Evolutionary conservation across 2,113 vertebrate genomes (phyloP), one percentile per base, ranked within the genome.

Genomic region (Amazona guildingii): DNA sequence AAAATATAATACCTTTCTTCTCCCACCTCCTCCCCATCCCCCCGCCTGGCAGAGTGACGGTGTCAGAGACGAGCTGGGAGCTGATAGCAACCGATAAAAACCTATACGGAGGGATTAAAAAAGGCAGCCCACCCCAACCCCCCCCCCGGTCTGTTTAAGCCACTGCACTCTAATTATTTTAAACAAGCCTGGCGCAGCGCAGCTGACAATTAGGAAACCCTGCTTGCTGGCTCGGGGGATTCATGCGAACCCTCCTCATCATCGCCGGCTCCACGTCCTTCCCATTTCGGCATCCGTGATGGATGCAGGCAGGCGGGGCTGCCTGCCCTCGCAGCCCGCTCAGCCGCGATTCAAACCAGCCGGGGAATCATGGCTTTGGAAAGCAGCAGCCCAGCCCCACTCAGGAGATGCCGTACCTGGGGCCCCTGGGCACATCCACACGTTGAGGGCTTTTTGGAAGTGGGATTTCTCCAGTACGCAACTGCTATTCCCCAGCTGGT

Each of bases 131-230:
- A 17, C 29, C 49, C 54, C 33, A 29, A 17, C 51, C 67, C 37
- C 64, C 66, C 68, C 64, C 6, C 37, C n/a, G 29, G 77, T 93
- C 94, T 96, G 95, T 97, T 86, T 88, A 96, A 96, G 97, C 97
- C 43, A 48, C 92, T 37, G 77, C 96, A 94, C 94, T 97, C 97
- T 98, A 98, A 98, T 98, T 98, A 98, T 98, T 98, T 98, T 97
- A 97, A 98, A 98, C 97, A 97, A 98, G 98, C 97, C 55, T 94
- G 82, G 97, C 73, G 55, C 97, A 95, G 98, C 97, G 78, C 98
- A 97, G 97, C 98, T 98, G 97, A 98, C 98, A 98, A 98, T 98
- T 98, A 98, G 98, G 97, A 97, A 98, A 94, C 91, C 76, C 97
- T 95, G 96, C 97, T 96, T 88, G 81, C 95, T 88, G 96, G 97